phyloP scores from a whole-genome alignment of 2,113 vertebrate genomes.

The Rhinopomastus cyanomelas region DNA sequence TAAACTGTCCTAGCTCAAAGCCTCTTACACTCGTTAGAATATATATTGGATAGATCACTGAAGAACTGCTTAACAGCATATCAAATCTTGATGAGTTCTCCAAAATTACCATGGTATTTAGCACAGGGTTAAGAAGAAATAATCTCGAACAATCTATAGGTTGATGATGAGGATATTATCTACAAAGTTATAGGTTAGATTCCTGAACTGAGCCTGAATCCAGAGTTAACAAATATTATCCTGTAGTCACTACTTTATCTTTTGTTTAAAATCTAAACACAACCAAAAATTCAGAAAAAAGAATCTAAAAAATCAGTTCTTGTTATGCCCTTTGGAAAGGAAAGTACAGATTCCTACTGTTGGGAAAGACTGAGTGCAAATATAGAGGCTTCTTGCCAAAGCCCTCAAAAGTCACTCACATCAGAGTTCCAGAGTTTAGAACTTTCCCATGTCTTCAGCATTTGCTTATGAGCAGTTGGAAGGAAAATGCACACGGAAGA shows the following conservation, averaged over 20 bases:
- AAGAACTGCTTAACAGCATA: neutral
- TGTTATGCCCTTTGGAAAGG: neutral
- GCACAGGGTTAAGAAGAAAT: neutral
- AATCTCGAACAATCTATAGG: neutral
- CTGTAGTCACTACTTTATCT: neutral
- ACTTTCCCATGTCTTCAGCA: neutral
- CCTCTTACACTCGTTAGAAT: neutral
- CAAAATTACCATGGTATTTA: neutral
- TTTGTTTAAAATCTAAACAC: neutral
- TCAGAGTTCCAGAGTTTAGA: neutral
- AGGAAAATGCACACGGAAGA: neutral
- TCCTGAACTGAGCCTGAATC: neutral
- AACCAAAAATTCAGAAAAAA: neutral
- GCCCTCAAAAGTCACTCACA: neutral
- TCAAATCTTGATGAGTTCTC: neutral
- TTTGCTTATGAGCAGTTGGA: neutral
- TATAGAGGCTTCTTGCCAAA: neutral
- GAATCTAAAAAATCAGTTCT: rapidly evolving
- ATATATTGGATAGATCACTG: neutral
- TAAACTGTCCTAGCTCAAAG: neutral
- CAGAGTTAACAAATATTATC: no score
- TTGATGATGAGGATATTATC: neutral
- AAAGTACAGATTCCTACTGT: neutral
- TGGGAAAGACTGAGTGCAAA: neutral
- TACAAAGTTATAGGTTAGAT: neutral